Percentiles rank a stretch among this genome's conserved stretches.
Evolutionary conservation across 2,888 invertebrate species (phyloP).

Genomic region (Mellilla xanthometata): DNA sequence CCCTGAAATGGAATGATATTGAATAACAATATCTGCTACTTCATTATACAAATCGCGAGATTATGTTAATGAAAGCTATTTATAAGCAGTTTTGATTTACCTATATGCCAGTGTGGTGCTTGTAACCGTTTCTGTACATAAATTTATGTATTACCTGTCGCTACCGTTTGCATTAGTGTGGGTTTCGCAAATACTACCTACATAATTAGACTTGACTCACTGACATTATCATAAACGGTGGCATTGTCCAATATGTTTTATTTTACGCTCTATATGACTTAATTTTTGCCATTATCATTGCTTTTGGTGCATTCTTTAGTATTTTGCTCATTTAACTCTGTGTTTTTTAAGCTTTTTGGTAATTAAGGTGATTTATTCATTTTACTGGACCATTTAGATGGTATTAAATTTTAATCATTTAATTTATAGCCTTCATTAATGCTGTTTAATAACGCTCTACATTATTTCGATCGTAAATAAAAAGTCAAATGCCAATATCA

Average conservation of each 20-base stretch:
- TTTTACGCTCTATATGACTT: slow-evolving; percentile 45
- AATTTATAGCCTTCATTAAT: background rate
- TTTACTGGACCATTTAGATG: background rate
- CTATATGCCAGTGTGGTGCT: slow-evolving; percentile 55
- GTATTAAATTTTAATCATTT: slow-evolving; percentile 2
- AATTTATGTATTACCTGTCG: slow-evolving; percentile 69
- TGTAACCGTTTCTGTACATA: slow-evolving; percentile 66
- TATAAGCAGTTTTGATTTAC: slow-evolving; percentile 76
- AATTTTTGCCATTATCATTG: slow-evolving; percentile 29
- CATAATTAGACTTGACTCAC: slow-evolving; percentile 50
- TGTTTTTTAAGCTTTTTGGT: background rate
- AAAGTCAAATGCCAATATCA: background rate
- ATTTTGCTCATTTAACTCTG: background rate
- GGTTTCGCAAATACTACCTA: slow-evolving; percentile 59
- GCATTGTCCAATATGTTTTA: slow-evolving; percentile 46
- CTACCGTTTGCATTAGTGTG: slow-evolving; percentile 74
- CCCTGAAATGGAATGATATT: slow-evolving; percentile 56
- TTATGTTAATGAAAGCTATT: slow-evolving; percentile 75
- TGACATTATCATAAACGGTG: slow-evolving; percentile 52
- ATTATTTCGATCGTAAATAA: background rate
- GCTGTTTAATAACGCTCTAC: background rate
- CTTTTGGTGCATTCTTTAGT: background rate
- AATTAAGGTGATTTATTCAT: slow-evolving; percentile 5
- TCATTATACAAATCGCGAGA: slow-evolving; percentile 77
- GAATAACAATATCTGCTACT: slow-evolving; percentile 65